Conservation (phyloP, 2,888 invertebrate species). For the Plagiodera versicolora region DNA sequence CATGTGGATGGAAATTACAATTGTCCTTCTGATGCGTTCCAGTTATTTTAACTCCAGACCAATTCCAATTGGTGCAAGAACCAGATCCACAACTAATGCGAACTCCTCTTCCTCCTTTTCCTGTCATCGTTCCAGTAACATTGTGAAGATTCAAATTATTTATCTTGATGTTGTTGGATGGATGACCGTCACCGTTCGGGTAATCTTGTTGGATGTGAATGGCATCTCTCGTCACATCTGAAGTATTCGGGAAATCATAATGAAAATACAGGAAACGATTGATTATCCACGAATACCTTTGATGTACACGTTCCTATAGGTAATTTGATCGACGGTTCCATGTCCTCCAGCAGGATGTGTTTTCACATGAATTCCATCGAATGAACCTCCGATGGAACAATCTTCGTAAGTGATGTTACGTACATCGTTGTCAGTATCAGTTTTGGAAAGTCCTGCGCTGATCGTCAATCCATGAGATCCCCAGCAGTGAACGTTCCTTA, state of each 20-base stretch:
- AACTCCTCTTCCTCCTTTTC: constrained; percentile 8
- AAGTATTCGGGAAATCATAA: too few species aligned
- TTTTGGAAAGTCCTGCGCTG: too few species aligned
- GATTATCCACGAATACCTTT: constrained; percentile 6
- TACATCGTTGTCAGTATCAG: too few species aligned
- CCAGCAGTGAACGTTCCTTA: too few species aligned
- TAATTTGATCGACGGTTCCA: constrained; percentile 17
- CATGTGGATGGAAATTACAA: background rate
- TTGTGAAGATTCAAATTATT: constrained; percentile 13
- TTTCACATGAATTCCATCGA: constrained; percentile 23
- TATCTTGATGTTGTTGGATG: constrained; percentile 13
- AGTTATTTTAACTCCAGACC: constrained; percentile 16
- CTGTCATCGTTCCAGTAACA: constrained; percentile 15
- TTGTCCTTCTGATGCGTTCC: background rate
- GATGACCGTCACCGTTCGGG: constrained; percentile 13
- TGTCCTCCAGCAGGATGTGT: constrained; percentile 14
- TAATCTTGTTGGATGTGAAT: constrained; percentile 23
- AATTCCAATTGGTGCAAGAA: constrained; percentile 15
- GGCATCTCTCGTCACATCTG: constrained; percentile 18
- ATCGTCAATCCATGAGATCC: too few species aligned
- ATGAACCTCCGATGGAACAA: background rate
- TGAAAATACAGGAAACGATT: too few species aligned
- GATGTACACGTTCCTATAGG: constrained; percentile 19
- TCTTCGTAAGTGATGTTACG: too few species aligned
- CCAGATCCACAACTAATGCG: constrained; percentile 17